phyloP scores from a whole-genome alignment of 23 tunicate genomes.

The Trididemnum miniatum region DNA sequence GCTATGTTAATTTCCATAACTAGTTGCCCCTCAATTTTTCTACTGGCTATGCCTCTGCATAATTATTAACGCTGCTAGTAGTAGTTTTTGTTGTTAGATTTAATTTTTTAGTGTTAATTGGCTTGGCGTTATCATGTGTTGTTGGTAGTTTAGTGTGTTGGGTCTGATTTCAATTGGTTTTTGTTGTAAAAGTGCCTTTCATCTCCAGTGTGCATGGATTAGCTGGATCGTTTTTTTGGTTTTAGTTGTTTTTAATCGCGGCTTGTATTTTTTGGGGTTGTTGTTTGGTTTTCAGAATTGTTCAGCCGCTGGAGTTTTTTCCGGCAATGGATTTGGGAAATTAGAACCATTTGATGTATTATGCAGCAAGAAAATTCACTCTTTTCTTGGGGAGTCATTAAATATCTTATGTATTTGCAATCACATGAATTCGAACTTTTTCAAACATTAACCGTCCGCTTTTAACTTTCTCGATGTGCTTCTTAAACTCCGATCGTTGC shows the following conservation, averaged over 20 bases:
- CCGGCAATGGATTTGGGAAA: no score
- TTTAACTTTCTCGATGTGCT: no score
- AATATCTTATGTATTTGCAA: not conserved
- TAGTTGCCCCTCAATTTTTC: no score
- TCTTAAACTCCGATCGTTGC: not conserved
- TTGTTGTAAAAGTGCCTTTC: constrained; percentile 34
- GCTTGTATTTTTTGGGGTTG: not conserved
- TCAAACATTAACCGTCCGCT: not conserved
- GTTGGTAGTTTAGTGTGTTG: not conserved
- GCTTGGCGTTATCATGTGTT: constrained; percentile 3
- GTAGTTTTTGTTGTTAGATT: not conserved
- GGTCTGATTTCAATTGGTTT: not conserved
- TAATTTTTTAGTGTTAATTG: constrained; percentile 1
- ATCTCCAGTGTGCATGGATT: not conserved
- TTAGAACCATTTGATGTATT: no score
- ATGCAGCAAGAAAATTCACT: no score
- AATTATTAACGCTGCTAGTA: not conserved
- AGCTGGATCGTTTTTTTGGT: constrained; percentile 8
- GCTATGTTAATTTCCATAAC: not conserved
- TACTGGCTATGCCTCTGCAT: not conserved
- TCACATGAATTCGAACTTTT: not conserved
- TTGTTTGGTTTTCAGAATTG: not conserved
- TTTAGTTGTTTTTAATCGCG: not conserved
- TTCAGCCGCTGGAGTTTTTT: not conserved
- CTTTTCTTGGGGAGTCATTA: no score